phyloP scores from a whole-genome alignment of 2,888 invertebrate species.

The Hirudinaria manillensis region DNA sequence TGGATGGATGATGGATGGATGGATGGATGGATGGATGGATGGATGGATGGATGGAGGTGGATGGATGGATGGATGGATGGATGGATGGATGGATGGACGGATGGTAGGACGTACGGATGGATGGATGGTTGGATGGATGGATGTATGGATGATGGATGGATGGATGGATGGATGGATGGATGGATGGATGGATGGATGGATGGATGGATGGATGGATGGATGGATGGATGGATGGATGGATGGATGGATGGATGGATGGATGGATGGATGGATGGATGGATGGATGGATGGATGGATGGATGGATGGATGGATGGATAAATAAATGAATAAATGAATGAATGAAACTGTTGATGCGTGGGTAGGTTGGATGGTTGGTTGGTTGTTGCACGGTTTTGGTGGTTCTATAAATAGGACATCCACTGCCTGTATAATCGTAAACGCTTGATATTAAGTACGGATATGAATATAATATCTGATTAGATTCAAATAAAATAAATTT shows the following conservation, averaged over 20 bases:
- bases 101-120: no score
- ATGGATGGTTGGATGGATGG: slow-evolving; percentile 9
- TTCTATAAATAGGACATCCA: no score
- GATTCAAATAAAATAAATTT: no score
- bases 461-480: no score
- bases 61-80: slow-evolving; percentile 7
- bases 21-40: slow-evolving; percentile 11
- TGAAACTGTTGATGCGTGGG: slow-evolving; percentile 4
- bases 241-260: not conserved
- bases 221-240: slow-evolving; percentile 17
- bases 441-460: no score
- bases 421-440: no score
- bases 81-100: not conserved
- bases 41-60: not conserved
- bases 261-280: no score
- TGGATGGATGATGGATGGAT: not conserved
- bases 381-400: not conserved
- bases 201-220: not conserved
- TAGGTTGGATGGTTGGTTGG: slow-evolving; percentile 10
- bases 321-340: slow-evolving; percentile 13
- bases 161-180: not conserved
- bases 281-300: slow-evolving; percentile 10
- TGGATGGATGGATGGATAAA: not conserved
- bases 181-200: no score
- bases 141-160: slow-evolving; percentile 13